phyloP scores from a whole-genome alignment of 2,888 invertebrate species.

The Julus scandinavius region DNA sequence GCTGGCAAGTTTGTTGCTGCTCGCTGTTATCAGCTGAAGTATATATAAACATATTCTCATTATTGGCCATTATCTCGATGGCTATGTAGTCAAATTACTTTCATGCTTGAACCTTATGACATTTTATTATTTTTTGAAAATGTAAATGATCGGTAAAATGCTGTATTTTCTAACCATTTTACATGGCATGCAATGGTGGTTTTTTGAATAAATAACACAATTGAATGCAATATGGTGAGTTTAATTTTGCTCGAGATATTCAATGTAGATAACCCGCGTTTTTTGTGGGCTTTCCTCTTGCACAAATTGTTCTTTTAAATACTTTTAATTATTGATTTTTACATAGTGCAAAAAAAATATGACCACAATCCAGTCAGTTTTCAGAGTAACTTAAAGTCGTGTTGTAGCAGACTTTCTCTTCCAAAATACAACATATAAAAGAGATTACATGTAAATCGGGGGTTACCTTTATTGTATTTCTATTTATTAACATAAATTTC shows the following conservation, averaged over 20 bases:
- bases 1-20: not conserved
- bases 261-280: too few species aligned
- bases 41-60: not conserved
- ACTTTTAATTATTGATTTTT: not conserved
- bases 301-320: not conserved
- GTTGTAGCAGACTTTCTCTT: too few species aligned
- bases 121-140: constrained; percentile 35
- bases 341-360: not conserved
- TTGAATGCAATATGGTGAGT: constrained; percentile 26
- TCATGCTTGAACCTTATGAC: not conserved
- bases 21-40: not conserved
- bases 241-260: not conserved
- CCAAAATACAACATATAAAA: too few species aligned
- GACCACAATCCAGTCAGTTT: too few species aligned
- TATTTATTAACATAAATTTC: too few species aligned
- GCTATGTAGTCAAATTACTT: constrained; percentile 19
- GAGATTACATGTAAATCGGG: too few species aligned
- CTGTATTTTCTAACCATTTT: constrained; percentile 37
- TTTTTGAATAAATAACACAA: constrained; percentile 35
- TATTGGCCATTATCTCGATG: not conserved
- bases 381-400: too few species aligned
- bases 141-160: constrained; percentile 38
- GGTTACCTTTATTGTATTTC: too few species aligned
- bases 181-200: constrained; percentile 29
- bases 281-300: not conserved